A percentile compares a stretch with the other conserved stretches of the same genome.
Evolutionary conservation across 1,140 invertebrate genomes (phyloP).

Genomic region (Pseudobourletiella spinata): DNA sequence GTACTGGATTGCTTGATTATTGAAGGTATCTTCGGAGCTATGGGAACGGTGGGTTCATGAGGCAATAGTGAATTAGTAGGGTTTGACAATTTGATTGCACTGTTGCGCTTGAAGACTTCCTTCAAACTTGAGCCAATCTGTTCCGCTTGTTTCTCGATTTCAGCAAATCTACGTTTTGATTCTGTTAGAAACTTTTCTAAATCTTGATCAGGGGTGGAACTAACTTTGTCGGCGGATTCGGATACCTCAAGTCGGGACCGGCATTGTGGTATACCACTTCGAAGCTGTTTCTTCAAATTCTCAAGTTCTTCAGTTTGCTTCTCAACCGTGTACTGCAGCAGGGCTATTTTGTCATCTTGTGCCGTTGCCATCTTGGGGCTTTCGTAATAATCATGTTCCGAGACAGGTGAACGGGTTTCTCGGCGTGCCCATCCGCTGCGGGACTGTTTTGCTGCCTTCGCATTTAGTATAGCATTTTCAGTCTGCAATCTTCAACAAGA

Average conservation of each 20-base stretch:
- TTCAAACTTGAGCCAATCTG: constrained; percentile 11
- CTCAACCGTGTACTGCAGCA: constrained; percentile 30
- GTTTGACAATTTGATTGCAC: no score
- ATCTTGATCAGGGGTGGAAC: background rate
- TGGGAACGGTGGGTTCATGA: no score
- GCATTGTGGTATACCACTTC: background rate
- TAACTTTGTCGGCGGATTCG: background rate
- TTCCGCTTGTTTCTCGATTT: constrained; percentile 25
- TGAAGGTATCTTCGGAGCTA: background rate
- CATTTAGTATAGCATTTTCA: no score
- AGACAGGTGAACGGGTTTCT: no score
- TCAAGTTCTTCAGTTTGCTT: constrained; percentile 29
- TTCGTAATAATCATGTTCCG: background rate
- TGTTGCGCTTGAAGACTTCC: constrained; percentile 2
- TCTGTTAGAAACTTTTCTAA: constrained; percentile 24
- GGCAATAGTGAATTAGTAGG: no score
- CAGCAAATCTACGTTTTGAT: constrained; percentile 23
- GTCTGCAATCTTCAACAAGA: no score
- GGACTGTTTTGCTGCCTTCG: no score
- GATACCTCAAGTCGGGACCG: background rate
- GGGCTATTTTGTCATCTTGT: constrained; percentile 23
- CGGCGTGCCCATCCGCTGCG: no score
- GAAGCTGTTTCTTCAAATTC: background rate
- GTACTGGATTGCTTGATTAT: background rate
- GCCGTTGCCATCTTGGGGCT: background rate